These are phyloP conservation scores for Psophia crepitans DNA, from an alignment of 2,113 vertebrate species.

Conservation along the genomic window DNA sequence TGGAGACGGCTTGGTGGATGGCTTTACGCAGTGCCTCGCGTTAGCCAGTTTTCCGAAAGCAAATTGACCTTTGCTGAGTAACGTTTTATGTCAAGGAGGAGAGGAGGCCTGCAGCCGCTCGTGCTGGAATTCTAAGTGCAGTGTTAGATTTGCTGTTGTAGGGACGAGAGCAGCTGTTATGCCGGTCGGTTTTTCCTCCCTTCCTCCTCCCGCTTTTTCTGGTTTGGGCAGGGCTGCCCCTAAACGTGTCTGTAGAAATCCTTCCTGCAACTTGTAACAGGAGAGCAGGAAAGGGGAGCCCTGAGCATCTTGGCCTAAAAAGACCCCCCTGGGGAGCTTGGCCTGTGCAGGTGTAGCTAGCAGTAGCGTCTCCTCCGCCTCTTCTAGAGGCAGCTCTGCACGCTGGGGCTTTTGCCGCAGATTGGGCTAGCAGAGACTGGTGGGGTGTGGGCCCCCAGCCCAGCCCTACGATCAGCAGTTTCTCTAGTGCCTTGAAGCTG, in stretches of 20 bases:
- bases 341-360: not conserved
- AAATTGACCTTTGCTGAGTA: slow-evolving; percentile 12
- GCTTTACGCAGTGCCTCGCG: fast-evolving
- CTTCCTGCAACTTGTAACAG: not conserved
- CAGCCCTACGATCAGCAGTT: not conserved
- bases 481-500: not conserved
- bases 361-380: not conserved
- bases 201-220: not conserved
- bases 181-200: not conserved
- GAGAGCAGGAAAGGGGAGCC: not conserved
- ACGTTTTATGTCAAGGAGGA: not conserved
- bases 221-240: not conserved
- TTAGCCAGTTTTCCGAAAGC: slow-evolving; percentile 35
- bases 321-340: not conserved
- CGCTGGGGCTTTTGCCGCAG: not conserved
- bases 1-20: not conserved
- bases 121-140: slow-evolving; percentile 14
- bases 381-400: not conserved
- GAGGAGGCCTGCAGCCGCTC: not conserved
- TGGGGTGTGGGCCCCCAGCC: not conserved
- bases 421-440: not conserved
- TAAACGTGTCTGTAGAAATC: not conserved
- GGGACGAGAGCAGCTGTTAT: not conserved
- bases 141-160: not conserved
- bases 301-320: not conserved